Base-by-base conservation (phyloP, 1,140 invertebrate genomes). In the Formica selysi region DNA sequence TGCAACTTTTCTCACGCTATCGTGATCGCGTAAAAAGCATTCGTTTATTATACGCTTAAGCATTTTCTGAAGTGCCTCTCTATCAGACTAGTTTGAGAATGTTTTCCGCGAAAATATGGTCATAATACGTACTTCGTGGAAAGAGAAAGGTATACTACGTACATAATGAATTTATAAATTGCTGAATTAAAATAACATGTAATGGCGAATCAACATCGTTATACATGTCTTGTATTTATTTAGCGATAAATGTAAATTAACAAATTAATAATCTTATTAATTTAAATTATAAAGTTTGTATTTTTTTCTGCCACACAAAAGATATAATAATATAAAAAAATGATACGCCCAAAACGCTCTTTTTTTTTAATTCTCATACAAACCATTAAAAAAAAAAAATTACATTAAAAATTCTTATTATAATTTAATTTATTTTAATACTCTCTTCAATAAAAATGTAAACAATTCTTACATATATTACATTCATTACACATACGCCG, bases 1-100 rank as follows among this genome's bases (percentile, higher is more conserved):
- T 44, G 61, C 41, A 26, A 44, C 61, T 67, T 78, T 41, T 79
- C 79, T 57, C 68, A 64, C 79, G 79, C 54, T 48, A 61, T 48
- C 79, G 54, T n/a, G 44, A 74, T 51, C 26, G 48, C 19, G 48
- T 81, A 48, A 32, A 29, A 71, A n/a, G 44, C 44, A 19, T 41
- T 32, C 48, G 65, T 68, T 68, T 79, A 67, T 79, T 67, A 79
- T 38, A 22, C 41, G 26, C 57, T 64, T 16, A 16, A 76, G 74
- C 13, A 29, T 26, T 44, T 64, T 76, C 36, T 7, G 36, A 62
- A 44, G 38, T 22, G 19, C 7, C 54, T 76, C 54, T 26, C 29
- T 29, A 36, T 29, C 54, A 26, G 51, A 13, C 32, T 3, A 7
- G 38, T 19, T 64, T 62, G n/a, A 41, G n/a, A 32, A 19, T 41